A percentile compares a stretch with the other conserved stretches of the same genome.
Conservation (phyloP, 2,797 vertebrate species). For the Cygnus olor region DNA sequence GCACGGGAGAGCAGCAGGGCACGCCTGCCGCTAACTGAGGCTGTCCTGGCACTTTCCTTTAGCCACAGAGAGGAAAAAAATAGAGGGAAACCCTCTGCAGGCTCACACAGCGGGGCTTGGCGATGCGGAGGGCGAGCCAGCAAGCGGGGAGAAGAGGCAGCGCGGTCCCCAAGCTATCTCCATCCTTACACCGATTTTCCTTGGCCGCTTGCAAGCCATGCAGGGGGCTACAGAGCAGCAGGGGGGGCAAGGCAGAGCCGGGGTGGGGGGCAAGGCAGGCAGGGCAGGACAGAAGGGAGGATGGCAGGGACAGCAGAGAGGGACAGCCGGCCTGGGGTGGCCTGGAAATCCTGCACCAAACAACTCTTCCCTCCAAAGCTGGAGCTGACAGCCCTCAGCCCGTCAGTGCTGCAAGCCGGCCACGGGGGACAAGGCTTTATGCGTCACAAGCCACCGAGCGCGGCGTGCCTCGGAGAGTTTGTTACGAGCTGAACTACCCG, state of each 20-base stretch:
- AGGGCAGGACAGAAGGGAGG: not conserved
- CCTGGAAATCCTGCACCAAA: constrained; percentile 14
- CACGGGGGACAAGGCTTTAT: not conserved
- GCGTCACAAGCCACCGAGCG: not conserved
- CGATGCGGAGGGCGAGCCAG: not conserved
- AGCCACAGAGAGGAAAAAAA: not conserved
- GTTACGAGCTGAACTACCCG: not conserved
- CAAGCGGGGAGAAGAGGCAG: not conserved
- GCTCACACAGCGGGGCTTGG: not conserved
- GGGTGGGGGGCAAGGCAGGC: not conserved
- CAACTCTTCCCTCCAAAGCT: not conserved
- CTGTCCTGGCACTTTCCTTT: not conserved
- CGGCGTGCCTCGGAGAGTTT: not conserved
- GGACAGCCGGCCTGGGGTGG: not conserved
- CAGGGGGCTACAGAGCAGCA: not conserved
- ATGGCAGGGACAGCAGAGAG: not conserved
- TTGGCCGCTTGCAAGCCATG: not conserved
- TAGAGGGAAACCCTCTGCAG: not conserved
- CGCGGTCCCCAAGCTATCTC: not conserved
- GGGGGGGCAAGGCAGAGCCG: rapidly evolving
- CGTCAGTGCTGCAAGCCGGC: not conserved
- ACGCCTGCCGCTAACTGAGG: not conserved
- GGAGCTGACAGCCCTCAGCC: not conserved
- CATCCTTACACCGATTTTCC: not conserved
- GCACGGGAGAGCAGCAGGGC: not conserved